Percentiles rank a stretch among this genome's conserved stretches.
phyloP scores from a whole-genome alignment of 2,113 vertebrate species.

The Pycnonotus jocosus region DNA sequence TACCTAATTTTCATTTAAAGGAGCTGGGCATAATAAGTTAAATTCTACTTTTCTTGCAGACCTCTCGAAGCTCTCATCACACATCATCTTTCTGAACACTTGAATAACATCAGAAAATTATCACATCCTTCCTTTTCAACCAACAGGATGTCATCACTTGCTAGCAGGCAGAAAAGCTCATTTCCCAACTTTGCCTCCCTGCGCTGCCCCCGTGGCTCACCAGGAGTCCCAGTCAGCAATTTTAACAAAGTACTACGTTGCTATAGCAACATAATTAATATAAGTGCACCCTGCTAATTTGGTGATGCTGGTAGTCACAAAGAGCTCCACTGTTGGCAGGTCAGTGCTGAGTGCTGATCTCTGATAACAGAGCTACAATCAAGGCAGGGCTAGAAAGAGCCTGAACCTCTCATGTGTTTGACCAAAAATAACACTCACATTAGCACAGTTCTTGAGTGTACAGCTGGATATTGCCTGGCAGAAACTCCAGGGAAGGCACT shows the following conservation, averaged over 20 bases:
- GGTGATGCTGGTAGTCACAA: neutral
- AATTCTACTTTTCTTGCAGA: neutral
- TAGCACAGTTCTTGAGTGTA: neutral
- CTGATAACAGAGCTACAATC: neutral
- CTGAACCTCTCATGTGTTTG: neutral
- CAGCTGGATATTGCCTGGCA: neutral
- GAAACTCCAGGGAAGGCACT: neutral
- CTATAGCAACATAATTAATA: neutral
- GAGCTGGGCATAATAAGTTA: neutral
- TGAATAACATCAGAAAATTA: slow-evolving; percentile 6
- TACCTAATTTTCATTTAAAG: neutral
- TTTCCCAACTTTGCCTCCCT: neutral
- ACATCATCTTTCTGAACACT: neutral
- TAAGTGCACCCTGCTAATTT: neutral
- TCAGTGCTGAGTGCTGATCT: neutral
- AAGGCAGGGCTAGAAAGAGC: neutral
- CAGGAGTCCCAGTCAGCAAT: neutral
- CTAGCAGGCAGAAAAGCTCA: neutral
- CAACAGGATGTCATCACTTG: neutral
- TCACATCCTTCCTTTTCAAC: neutral
- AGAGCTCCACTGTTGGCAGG: neutral
- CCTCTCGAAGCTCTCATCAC: neutral
- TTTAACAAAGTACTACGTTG: neutral
- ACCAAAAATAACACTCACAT: neutral
- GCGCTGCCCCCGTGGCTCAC: neutral